Base-by-base conservation (phyloP, 2,113 vertebrate species). In the Galbula dea region DNA sequence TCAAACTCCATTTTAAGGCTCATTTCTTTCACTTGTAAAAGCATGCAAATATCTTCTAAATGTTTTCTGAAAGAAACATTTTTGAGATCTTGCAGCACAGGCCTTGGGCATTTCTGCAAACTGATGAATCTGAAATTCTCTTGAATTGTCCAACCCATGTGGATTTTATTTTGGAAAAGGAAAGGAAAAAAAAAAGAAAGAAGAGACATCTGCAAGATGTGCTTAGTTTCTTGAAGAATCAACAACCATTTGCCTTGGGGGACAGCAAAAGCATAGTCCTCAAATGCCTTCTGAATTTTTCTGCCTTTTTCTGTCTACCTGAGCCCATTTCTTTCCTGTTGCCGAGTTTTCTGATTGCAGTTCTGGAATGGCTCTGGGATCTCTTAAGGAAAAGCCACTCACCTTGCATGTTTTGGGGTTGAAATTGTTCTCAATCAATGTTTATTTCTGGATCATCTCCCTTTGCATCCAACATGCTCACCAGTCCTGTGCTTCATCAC, bases 11-110 rank as follows among this genome's bases (percentile, higher is more conserved):
- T 91, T 92, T 91, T 80, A 89, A 89, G 14, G 37, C 71, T 89
- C 11, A 76, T 79, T 63, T 54, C 32, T 87, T 95, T 91, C 49
- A 83, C 55, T 94, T 92, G 59, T 88, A 77, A 94, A 90, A 93
- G 62, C 63, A 92, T 88, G 86, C 46, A 95, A 94, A 93, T 77
- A 15, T 46, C 37, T 86, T 86, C 59, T 83, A 62, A 68, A 85
- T 93, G 78, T 82, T 92, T 80, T 91, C 57, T 88, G 73, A 90
- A 66, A 11, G 62, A 49, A 89, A 89, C 10, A 29, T 86, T 86
- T 77, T 59, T 68, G 48, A 86, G 48, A 90, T 59, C 39, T 36
- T 92, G 36, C 27, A 55, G n/a, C 39, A 37, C 67, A 67, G 21
- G 90, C 39, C 27, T 57, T 80, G 75, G 55, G n/a, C 32, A 58